Conservation (phyloP, 2,797 vertebrate species). For the Natrix natrix region DNA sequence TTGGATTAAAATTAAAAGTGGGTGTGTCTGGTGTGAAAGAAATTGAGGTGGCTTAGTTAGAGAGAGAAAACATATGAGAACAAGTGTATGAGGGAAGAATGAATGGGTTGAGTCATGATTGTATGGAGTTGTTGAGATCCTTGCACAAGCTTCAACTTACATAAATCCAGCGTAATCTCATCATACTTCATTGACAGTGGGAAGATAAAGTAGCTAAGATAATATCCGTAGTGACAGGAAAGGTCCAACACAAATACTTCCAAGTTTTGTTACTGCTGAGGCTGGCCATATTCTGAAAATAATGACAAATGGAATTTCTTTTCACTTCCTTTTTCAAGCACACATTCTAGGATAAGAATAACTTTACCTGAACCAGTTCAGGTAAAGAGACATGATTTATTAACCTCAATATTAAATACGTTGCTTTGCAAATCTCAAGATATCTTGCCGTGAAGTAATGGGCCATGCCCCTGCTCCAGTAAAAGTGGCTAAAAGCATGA, state of each 20-base stretch:
- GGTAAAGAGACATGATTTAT: slow-evolving; percentile 10
- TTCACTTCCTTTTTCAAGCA: slow-evolving; percentile 27
- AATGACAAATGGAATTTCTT: neutral
- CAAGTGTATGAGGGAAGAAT: no score
- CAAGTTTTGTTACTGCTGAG: neutral
- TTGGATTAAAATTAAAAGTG: no score
- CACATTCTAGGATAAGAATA: slow-evolving; percentile 29
- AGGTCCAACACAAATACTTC: neutral
- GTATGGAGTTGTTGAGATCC: no score
- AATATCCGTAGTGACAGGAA: neutral
- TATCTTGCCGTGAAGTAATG: slow-evolving; percentile 11
- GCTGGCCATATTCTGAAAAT: slow-evolving; percentile 32
- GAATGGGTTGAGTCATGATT: no score
- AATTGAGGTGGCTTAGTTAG: no score
- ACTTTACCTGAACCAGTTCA: slow-evolving; percentile 26
- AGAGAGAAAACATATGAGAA: no score
- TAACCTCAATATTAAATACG: slow-evolving; percentile 9
- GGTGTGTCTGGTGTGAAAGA: no score
- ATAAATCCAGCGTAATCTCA: neutral
- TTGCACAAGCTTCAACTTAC: neutral
- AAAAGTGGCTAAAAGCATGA: neutral
- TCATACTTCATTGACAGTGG: neutral
- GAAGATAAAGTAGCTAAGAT: slow-evolving; percentile 2
- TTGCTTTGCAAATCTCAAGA: slow-evolving; percentile 12
- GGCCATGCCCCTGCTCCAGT: neutral